Conservation (phyloP, 2,797 vertebrate species). For the Helostoma temminkii region DNA sequence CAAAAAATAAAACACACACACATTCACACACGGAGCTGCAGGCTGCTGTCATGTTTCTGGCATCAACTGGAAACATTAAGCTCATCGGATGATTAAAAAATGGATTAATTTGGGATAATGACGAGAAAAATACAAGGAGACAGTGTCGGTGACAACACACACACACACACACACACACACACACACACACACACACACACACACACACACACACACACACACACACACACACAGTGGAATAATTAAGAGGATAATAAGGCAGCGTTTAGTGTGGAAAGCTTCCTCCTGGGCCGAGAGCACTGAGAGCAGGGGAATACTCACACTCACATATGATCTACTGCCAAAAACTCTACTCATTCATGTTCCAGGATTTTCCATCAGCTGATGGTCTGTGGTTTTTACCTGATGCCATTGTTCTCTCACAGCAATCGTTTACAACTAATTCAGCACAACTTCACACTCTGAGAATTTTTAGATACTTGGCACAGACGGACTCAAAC, state of each 20-base stretch:
- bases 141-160: slow-evolving; percentile 63
- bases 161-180: slow-evolving; percentile 28
- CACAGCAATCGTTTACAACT: background rate
- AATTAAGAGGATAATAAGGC: slow-evolving; percentile 83
- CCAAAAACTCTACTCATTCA: background rate
- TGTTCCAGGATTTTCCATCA: background rate
- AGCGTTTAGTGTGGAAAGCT: slow-evolving; percentile 78
- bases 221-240: slow-evolving; percentile 66
- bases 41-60: slow-evolving; percentile 68
- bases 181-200: slow-evolving; percentile 45
- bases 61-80: slow-evolving; percentile 81
- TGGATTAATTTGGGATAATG: slow-evolving; percentile 84
- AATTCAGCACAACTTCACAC: background rate
- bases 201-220: slow-evolving; percentile 30
- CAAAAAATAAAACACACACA: slow-evolving; percentile 49
- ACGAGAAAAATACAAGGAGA: slow-evolving; percentile 78
- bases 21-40: slow-evolving; percentile 74
- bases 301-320: slow-evolving; percentile 5
- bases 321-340: slow-evolving; percentile 3
- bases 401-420: background rate
- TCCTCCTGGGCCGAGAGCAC: slow-evolving; percentile 64
- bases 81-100: slow-evolving; percentile 84
- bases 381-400: slow-evolving; percentile 1
- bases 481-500: background rate
- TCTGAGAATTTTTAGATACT: background rate